phyloP scores from a whole-genome alignment of 2,888 invertebrate genomes.

The Bugula neritina region DNA sequence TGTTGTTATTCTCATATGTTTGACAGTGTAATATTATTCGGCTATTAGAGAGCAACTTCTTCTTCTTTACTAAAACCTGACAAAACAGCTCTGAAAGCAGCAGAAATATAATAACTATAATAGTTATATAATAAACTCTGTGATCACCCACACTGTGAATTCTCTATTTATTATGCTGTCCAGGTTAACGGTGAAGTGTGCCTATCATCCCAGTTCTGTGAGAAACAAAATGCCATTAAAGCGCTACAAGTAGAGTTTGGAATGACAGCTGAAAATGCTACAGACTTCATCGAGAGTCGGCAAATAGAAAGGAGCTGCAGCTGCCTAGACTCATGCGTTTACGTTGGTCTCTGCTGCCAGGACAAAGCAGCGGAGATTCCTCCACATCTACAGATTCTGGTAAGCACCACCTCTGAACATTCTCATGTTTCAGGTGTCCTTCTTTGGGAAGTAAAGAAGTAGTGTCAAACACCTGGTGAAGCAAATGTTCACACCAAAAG shows the following conservation, averaged over 20 bases:
- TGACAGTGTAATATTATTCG: too few species aligned
- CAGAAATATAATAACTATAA: too few species aligned
- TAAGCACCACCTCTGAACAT: neutral
- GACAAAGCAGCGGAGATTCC: neutral
- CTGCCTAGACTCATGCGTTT: constrained; percentile 20
- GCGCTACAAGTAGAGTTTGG: neutral
- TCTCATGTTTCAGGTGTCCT: neutral
- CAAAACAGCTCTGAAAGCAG: too few species aligned
- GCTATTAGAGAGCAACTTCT: too few species aligned
- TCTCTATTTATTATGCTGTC: too few species aligned
- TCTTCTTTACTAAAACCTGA: too few species aligned
- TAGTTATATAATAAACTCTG: too few species aligned
- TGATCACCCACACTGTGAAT: too few species aligned
- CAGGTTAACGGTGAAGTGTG: constrained; percentile 3
- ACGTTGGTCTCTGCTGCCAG: constrained; percentile 14
- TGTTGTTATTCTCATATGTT: too few species aligned
- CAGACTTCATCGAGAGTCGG: neutral
- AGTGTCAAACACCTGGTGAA: too few species aligned
- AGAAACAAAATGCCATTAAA: neutral
- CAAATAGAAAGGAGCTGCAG: constrained; percentile 7
- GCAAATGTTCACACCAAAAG: too few species aligned
- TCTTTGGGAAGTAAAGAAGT: too few species aligned
- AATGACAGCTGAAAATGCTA: constrained; percentile 2
- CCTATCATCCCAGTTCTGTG: constrained; percentile 5
- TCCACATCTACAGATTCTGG: neutral